Evolutionary conservation across 1,140 invertebrate genomes (phyloP).

Genomic region (Pantala flavescens): DNA sequence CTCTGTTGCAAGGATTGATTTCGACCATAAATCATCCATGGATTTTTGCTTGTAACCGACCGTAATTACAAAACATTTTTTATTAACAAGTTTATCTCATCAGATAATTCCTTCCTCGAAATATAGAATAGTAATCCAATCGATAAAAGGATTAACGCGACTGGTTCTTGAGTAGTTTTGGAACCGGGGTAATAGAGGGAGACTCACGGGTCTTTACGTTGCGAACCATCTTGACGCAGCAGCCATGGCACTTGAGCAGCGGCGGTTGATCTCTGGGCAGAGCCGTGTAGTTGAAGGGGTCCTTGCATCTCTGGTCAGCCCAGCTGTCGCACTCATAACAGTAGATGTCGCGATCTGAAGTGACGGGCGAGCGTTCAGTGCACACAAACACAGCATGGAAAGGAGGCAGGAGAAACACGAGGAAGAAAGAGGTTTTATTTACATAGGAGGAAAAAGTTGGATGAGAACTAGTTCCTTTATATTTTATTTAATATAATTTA

Average conservation of each 20-base stretch:
- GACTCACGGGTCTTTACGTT: constrained; percentile 78
- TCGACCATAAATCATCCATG: no score
- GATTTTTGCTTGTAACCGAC: no score
- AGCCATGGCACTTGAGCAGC: constrained; percentile 77
- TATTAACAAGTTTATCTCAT: no score
- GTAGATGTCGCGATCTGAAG: constrained; percentile 67
- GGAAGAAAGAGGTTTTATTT: background rate
- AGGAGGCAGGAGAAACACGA: background rate
- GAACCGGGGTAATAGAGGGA: background rate
- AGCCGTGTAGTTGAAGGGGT: constrained; percentile 86
- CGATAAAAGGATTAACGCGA: no score
- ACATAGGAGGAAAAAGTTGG: no score
- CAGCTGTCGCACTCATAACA: constrained; percentile 90
- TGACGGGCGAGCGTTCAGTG: background rate
- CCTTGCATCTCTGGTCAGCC: constrained; percentile 76
- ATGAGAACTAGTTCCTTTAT: no score
- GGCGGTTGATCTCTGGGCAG: constrained; percentile 72
- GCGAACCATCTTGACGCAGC: constrained; percentile 89
- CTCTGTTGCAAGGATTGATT: no score
- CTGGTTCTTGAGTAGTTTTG: no score
- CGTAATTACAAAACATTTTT: no score
- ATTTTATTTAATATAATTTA: no score
- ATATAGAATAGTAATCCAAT: no score
- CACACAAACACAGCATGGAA: background rate
- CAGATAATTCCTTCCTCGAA: no score